phyloP scores from a whole-genome alignment of 2,113 vertebrate genomes.

The Bufo gargarizans region DNA sequence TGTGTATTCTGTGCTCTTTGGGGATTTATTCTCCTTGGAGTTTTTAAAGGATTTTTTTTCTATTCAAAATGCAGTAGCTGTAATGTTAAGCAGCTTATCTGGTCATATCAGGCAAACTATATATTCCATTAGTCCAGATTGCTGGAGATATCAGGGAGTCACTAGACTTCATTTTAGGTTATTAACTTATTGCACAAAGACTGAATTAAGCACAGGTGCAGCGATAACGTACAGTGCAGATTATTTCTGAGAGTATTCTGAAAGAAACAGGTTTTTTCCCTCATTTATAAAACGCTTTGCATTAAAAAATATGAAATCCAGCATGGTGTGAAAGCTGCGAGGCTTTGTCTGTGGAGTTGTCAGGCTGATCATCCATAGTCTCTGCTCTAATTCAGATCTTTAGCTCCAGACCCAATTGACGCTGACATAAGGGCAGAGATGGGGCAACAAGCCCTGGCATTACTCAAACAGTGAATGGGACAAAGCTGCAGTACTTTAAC shows the following conservation, averaged over 20 bases:
- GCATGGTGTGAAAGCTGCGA: too few relatives aligned
- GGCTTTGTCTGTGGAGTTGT: too few relatives aligned
- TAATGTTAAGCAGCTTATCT: constrained; percentile 26
- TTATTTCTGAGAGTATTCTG: not conserved
- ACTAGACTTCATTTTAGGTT: not conserved
- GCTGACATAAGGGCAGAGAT: too few relatives aligned
- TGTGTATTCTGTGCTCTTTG: not conserved
- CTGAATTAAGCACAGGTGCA: not conserved
- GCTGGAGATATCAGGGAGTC: not conserved
- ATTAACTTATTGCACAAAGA: not conserved
- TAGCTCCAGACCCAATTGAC: too few relatives aligned
- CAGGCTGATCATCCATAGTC: too few relatives aligned
- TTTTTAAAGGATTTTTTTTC: not conserved
- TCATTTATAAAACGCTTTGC: too few relatives aligned
- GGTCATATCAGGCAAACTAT: not conserved
- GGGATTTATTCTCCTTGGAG: not conserved
- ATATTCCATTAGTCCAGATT: not conserved
- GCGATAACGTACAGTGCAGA: not conserved
- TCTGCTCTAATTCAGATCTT: too few relatives aligned
- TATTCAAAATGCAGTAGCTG: not conserved
- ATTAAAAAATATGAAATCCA: too few relatives aligned
- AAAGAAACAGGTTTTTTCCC: too few relatives aligned
- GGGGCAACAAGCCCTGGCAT: too few relatives aligned
- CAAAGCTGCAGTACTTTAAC: too few relatives aligned
- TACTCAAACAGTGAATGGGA: too few relatives aligned